A percentile compares a stretch with the other conserved stretches of the same genome.
Conservation (phyloP, 2,797 vertebrate genomes). For the Hippopotamyrus pictus region DNA sequence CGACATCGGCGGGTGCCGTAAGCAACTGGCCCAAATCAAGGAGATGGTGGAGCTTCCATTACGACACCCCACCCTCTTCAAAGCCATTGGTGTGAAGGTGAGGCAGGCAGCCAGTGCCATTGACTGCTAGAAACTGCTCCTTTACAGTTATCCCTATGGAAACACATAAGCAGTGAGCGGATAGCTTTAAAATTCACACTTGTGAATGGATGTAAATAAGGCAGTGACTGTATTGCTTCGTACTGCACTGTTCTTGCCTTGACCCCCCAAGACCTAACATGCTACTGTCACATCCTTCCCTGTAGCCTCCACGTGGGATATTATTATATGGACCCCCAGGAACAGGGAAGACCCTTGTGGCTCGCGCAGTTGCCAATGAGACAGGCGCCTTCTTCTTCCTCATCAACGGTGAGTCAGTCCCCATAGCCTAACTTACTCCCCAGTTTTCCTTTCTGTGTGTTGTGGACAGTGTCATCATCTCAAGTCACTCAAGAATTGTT, state of each 20-base stretch:
- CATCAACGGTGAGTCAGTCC: constrained; percentile 53
- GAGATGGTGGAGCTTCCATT: constrained; percentile 57
- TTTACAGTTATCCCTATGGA: neutral
- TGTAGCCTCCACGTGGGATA: constrained; percentile 64
- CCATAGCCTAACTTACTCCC: too few species aligned
- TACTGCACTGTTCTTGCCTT: neutral
- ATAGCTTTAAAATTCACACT: neutral
- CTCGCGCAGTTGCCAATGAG: constrained; percentile 67
- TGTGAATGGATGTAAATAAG: neutral
- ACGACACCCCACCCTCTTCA: constrained; percentile 51
- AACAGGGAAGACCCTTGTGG: constrained; percentile 67
- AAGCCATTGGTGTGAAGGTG: constrained; percentile 56
- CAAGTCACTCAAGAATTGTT: neutral
- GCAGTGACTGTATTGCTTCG: too few species aligned
- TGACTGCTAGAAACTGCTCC: neutral
- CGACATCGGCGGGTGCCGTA: constrained; percentile 53
- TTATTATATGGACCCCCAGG: constrained; percentile 66
- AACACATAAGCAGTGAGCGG: neutral
- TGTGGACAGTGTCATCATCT: neutral
- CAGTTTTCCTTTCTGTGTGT: neutral
- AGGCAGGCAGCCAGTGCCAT: neutral
- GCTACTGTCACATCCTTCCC: neutral
- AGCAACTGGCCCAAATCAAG: constrained; percentile 56
- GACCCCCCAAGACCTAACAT: neutral
- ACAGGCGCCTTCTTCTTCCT: constrained; percentile 70